Percentiles rank a stretch among this genome's conserved stretches.
Conservation (phyloP, 2,888 invertebrate species). For the Phytoseiulus persimilis region DNA sequence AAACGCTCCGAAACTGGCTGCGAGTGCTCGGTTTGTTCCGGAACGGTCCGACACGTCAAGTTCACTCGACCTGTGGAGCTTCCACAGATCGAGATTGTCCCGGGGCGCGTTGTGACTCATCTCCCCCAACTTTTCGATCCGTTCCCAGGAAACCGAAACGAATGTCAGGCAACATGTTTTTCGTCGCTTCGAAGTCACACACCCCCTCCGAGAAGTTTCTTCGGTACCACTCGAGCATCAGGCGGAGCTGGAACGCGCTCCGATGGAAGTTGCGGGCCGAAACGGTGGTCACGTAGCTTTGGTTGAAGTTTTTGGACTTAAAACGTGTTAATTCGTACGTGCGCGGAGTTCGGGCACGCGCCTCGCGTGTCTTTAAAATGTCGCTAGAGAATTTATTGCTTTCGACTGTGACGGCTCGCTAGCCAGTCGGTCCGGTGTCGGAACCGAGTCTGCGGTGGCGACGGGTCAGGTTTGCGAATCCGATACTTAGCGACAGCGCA, state of each 20-base stretch:
- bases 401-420: slow-evolving; percentile 33
- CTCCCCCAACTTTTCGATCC: no score
- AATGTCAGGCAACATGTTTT: no score
- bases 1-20: background rate
- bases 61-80: background rate
- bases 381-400: slow-evolving; percentile 20
- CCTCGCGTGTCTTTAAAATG: background rate
- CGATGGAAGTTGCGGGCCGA: background rate
- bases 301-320: slow-evolving; percentile 30
- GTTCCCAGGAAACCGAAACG: no score
- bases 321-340: slow-evolving; percentile 37
- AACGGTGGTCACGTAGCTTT: background rate
- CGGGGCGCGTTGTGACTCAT: no score
- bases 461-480: background rate
- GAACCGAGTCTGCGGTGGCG: background rate
- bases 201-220: no score
- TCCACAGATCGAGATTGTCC: background rate
- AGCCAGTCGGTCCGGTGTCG: background rate
- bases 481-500: background rate
- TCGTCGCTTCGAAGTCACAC: no score
- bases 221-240: no score
- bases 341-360: background rate
- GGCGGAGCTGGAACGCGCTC: background rate
- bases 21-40: background rate
- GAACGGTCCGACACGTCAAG: background rate